These are phyloP conservation scores for Pterocles burchelli DNA, from an alignment of 2,113 vertebrate genomes.

Conservation along the genomic window DNA sequence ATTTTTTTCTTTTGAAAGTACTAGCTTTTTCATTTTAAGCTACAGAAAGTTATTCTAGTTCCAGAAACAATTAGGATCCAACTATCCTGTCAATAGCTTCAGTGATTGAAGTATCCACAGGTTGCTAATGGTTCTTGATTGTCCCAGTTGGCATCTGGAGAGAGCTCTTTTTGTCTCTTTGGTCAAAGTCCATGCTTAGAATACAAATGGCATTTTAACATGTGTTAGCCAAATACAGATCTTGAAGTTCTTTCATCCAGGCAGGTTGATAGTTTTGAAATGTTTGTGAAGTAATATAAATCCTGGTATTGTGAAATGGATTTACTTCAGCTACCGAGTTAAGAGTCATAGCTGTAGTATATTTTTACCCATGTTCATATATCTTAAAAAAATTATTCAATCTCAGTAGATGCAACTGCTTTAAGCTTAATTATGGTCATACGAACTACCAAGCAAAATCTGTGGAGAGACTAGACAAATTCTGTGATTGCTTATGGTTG, in stretches of 20 bases:
- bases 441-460: not conserved
- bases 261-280: not conserved
- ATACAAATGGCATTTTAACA: slow-evolving; percentile 17
- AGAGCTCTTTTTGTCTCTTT: not conserved
- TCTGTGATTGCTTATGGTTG: not conserved
- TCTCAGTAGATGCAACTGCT: not conserved
- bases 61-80: slow-evolving; percentile 4
- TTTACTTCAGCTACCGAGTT: not conserved
- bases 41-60: not conserved
- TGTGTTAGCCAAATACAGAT: not conserved
- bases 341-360: not conserved
- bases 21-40: not conserved
- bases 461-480: not conserved
- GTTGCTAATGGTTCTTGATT: slow-evolving; percentile 28
- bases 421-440: not conserved
- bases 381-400: not conserved
- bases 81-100: slow-evolving; percentile 5
- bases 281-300: not conserved
- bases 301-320: not conserved
- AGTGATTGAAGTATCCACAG: not conserved
- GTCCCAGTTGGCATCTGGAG: slow-evolving; percentile 2
- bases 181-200: not conserved
- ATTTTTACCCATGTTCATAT: not conserved
- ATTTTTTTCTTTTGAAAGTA: not conserved
- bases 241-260: not conserved